Conservation (phyloP, 2,888 invertebrate species). For the Drosophila vallismaia region DNA sequence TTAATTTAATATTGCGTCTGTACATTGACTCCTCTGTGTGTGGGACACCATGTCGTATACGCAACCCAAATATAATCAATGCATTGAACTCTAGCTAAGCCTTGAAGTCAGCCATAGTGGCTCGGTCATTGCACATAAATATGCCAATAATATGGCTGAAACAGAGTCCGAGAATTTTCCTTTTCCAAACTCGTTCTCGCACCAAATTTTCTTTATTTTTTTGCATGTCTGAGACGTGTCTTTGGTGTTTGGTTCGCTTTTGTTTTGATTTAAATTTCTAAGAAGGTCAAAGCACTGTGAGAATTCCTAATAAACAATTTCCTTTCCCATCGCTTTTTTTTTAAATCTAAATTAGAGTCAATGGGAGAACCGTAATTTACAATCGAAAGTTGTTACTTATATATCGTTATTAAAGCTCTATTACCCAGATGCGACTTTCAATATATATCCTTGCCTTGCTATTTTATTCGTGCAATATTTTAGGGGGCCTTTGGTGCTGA, state of each 20-base stretch:
- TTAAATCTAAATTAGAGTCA: not conserved
- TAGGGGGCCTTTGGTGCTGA: conserved; percentile 1
- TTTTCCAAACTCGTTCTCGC: not conserved
- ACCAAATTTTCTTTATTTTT: conserved; percentile 22
- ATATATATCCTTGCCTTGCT: not conserved
- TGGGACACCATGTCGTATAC: conserved; percentile 40
- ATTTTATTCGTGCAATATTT: conserved; percentile 16
- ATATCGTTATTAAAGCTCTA: not conserved
- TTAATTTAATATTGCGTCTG: conserved; percentile 50
- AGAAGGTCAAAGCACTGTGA: conserved; percentile 45
- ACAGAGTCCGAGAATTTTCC: conserved; percentile 8
- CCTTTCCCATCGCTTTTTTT: not conserved
- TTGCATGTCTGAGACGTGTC: conserved; percentile 64
- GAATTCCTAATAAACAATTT: not conserved
- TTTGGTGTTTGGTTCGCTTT: conserved; percentile 21
- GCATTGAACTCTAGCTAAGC: conserved; percentile 59
- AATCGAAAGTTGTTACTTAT: too few species aligned
- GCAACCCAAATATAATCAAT: conserved; percentile 58
- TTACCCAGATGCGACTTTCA: not conserved
- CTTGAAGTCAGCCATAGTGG: conserved; percentile 21
- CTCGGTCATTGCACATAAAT: conserved; percentile 50
- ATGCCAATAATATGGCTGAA: conserved; percentile 48
- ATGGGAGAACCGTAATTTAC: too few species aligned
- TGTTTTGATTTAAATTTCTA: conserved; percentile 50
- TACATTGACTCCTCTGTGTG: conserved; percentile 1